Base-by-base conservation (phyloP, 2,888 invertebrate species). In the Dicranocentrus wangi region DNA sequence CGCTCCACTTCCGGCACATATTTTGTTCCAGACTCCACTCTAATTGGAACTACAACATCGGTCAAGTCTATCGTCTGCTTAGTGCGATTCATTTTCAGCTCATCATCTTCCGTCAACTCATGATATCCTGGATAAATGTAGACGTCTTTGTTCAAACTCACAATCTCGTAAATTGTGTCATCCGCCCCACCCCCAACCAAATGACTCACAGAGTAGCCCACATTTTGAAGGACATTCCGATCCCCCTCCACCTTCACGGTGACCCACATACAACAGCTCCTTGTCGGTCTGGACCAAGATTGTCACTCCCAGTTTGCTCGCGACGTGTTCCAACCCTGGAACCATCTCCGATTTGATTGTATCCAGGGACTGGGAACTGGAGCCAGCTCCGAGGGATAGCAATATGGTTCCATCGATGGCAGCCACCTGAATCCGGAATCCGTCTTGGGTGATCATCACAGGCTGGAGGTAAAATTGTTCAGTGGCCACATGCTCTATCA, bases 21-120 rank as follows among this genome's bases (percentile, higher is more conserved):
- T n/a, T 73, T 73, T 51, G 51, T 65, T 60, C 55, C 55, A 1
- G 65, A 51, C 5, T 21, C 1, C 1, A 21, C 2, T 23, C 73
- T 17, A n/a, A 73, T 53, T 3, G 63, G 53, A 23, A 73, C 55
- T 13, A 65, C 23, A 17, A 73, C 17, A 65, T 73, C 73, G 17
- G 65, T 73, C 15, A 73, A 42, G 65, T 73, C 73, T 1, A 73
- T 23, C 0, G 65, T 73, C 27, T 73, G 73, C 53, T 73, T 73
- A 5, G 32, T 15, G 0, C 10, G 39, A 39, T 39, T 39, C 32
- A 19, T 8, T 13, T 25, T 25, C n/a, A 51, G 7, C n/a, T 17
- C n/a, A 19, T 51, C 1, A n/a, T 1, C 13, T 5, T 17, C 13
- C 27, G 1, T 25, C 43, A 65, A 10, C 39, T 10, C n/a, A 13